Base-by-base conservation (phyloP, 2,888 invertebrate species). In the Pachliopta kotzebuea region DNA sequence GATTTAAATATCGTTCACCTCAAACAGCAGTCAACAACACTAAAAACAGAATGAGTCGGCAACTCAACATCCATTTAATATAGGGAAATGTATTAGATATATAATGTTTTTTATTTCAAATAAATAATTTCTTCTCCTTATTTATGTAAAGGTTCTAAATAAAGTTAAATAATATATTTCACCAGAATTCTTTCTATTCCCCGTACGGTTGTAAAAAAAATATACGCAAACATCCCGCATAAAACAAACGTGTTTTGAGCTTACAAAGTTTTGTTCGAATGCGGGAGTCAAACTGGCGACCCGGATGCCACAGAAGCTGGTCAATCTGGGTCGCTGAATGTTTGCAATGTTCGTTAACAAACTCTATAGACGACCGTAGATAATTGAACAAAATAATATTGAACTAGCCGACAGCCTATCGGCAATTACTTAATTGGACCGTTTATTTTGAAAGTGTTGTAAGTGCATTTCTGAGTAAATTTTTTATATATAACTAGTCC, bases 341-440 rank as follows among this genome's bases (percentile, higher is more conserved):
- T 65, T 57, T 61, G 57, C 57, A 58, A 61, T 65, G 57, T 57
- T 61, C 52, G 58, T 57, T 65, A 37, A 58, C 58, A 56, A 65
- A 65, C 20, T 37, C 60, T 24, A 50, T 42, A 57, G 49, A 21
- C 54, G 31, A 49, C 58, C 62, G 58, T 49, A 31, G 37, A 65
- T 54, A 58, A 62, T 65, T 58, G 21, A 37, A 65, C 61, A 61
- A 56, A 55, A 65, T 61, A 53, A 45, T 57, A 53, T 65, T 65
- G 55, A 55, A 58, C 61, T 55, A 53, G 37, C 65, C 26, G 52
- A 58, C 57, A 23, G 57, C 56, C 53, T 54, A 56, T 42, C 60
- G 53, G 49, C 57, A 53, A 54, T 65, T 62, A 49, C 54, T 31
- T 58, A 62, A 65, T 52, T 29, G 58, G 58, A 58, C n/a, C n/a